Percentiles rank a stretch among this genome's conserved stretches.
These are phyloP conservation scores for Bovichtus variegatus DNA, from an alignment of 2,797 vertebrate genomes.

Conservation along the genomic window DNA sequence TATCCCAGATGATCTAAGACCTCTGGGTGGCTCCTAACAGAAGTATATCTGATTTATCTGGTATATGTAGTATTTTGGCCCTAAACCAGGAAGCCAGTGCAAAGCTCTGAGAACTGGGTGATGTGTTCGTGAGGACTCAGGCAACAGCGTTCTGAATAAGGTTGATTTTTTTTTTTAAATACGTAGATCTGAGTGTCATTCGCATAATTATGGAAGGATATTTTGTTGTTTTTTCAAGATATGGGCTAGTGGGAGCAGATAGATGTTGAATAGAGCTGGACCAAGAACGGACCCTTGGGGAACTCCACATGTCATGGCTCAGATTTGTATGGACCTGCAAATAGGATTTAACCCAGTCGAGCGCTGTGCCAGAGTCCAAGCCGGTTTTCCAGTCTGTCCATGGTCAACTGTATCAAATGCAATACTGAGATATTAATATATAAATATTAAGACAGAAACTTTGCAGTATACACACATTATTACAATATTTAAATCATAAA, in stretches of 20 bases:
- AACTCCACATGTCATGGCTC: neutral
- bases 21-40: too few relatives aligned
- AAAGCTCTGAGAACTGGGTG: too few relatives aligned
- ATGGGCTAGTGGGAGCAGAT: neutral
- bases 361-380: neutral
- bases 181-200: neutral
- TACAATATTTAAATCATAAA: neutral
- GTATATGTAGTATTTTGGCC: too few relatives aligned
- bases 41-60: too few relatives aligned
- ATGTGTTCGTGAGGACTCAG: too few relatives aligned
- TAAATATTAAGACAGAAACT: too few relatives aligned
- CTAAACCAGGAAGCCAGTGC: too few relatives aligned
- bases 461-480: neutral
- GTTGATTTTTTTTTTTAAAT: too few relatives aligned
- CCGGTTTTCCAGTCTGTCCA: neutral
- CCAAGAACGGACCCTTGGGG: neutral
- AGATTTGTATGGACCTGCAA: neutral
- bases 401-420: neutral
- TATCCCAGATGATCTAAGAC: too few relatives aligned
- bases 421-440: neutral
- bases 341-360: neutral
- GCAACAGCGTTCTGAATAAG: too few relatives aligned
- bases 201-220: neutral
- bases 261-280: neutral
- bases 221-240: neutral